Conservation (phyloP, 2,888 invertebrate genomes). For the Scotopteryx bipunctaria region DNA sequence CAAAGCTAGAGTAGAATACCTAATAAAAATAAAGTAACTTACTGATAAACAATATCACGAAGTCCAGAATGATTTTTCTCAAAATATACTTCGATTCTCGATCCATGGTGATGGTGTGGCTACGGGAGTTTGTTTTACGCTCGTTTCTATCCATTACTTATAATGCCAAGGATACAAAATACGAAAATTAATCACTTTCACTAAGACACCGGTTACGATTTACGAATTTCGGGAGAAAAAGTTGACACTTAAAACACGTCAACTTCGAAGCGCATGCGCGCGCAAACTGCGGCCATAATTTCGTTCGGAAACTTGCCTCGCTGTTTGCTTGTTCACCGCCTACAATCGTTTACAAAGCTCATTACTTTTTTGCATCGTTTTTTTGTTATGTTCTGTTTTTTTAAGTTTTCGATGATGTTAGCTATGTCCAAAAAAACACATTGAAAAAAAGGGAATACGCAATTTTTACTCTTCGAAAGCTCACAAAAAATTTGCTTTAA, state of each 20-base stretch:
- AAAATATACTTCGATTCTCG: slow-evolving; percentile 82
- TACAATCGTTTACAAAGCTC: no score
- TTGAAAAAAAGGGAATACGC: no score
- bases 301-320: slow-evolving; percentile 47
- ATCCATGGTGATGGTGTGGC: slow-evolving; percentile 76
- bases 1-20: slow-evolving; percentile 5
- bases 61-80: slow-evolving; percentile 87
- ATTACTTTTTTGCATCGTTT: no score
- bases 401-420: no score
- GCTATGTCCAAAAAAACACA: no score
- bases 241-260: slow-evolving; percentile 51
- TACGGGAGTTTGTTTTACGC: slow-evolving; percentile 67
- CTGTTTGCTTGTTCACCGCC: not conserved
- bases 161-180: slow-evolving; percentile 39
- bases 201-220: slow-evolving; percentile 62
- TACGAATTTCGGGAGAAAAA: slow-evolving; percentile 47
- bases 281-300: slow-evolving; percentile 60
- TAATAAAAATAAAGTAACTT: slow-evolving; percentile 55
- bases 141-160: slow-evolving; percentile 73
- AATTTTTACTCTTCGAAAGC: no score
- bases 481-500: no score
- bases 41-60: slow-evolving; percentile 87
- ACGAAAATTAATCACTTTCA: slow-evolving; percentile 48
- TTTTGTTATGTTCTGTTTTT: no score
- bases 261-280: slow-evolving; percentile 72